Base-by-base conservation (phyloP, 2,797 vertebrate genomes). In the Carcharodon carcharias region DNA sequence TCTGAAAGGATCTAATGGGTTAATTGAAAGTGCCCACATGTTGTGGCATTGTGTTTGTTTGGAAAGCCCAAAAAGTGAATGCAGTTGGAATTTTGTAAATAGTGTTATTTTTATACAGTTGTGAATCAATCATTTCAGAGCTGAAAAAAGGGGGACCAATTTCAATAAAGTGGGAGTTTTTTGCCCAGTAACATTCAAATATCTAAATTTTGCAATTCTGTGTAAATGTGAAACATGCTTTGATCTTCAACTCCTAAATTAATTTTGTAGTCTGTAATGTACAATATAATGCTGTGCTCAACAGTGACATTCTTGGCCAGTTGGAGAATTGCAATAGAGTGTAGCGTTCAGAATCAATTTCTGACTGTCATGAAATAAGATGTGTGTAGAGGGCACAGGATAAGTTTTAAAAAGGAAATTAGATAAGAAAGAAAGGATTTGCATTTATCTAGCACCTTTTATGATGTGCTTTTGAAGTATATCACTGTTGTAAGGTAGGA, bases 231-330 rank as follows among this genome's bases (percentile, higher is more conserved):
- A 95, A 95, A 50, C 21, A 67, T 71, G 23, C 56, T 95, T 45
- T 26, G 61, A 67, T 67, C 14, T 40, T 93, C 45, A 71, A 35
- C 65, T 67, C 35, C 4, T 14, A 61, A 95, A 54, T 69, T 9
- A 50, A 54, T 95, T 73, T 95, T 77, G 69, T 56, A 31, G 14
- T 45, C 45, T 4, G 50, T 21, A 56, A 4, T 61, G 58, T 63
- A 63, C 35, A 63, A 31, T 35, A 58, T 31, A 63, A 63, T 95
- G 28, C 31, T 93, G n/a, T 45, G 63, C 91, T 93, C 91, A 71
- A n/a, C 28, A 77, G 94, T 95, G 94, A 95, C 94, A 77, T n/a
- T 73, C 50, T 31, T 58, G 94, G 94, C 45, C 50, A 95, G 50
- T 73, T 71, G 31, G 69, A 56, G 69, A 95, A 77, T 50, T 73